These are phyloP conservation scores for Solenopsis invicta DNA, from an alignment of 1,140 invertebrate species.

Conservation along the genomic window DNA sequence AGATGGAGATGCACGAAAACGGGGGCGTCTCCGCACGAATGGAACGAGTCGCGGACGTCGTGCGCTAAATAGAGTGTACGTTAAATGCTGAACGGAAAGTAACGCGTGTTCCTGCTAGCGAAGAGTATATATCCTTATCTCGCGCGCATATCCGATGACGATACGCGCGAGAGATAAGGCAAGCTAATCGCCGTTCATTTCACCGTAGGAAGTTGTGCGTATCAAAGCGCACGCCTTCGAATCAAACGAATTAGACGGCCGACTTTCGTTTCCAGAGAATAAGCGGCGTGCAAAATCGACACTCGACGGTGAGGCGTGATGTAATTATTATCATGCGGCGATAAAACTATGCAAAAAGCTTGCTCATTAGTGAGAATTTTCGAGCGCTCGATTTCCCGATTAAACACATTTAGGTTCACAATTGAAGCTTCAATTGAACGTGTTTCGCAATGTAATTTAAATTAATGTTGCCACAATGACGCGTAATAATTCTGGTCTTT, in stretches of 20 bases:
- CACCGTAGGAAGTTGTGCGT: conserved; percentile 31
- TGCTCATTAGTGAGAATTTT: not conserved
- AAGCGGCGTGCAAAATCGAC: not conserved
- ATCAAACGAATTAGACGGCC: conserved; percentile 2
- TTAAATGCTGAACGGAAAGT: conserved; percentile 46
- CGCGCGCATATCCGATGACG: conserved; percentile 44
- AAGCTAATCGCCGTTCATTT: conserved; percentile 32
- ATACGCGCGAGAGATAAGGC: conserved; percentile 35
- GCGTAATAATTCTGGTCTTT: not conserved
- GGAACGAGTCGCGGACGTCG: not conserved
- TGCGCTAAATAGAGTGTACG: conserved; percentile 16
- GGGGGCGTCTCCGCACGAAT: conserved; percentile 11
- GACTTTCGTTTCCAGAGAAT: conserved; percentile 41
- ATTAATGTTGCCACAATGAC: not conserved
- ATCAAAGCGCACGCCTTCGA: conserved; percentile 12
- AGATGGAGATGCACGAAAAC: conserved; percentile 27
- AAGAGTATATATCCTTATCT: conserved; percentile 33
- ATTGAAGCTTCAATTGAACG: not conserved
- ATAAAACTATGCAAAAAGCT: not conserved
- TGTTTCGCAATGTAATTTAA: not conserved
- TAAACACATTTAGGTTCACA: not conserved
- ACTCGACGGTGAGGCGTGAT: conserved; percentile 2
- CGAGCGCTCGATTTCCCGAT: not conserved
- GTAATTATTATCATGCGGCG: conserved; percentile 16
- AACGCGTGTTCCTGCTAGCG: not conserved